A percentile compares a stretch with the other conserved stretches of the same genome.
These are phyloP conservation scores for Sturnus vulgaris DNA, from an alignment of 2,113 vertebrate genomes.

Conservation along the genomic window DNA sequence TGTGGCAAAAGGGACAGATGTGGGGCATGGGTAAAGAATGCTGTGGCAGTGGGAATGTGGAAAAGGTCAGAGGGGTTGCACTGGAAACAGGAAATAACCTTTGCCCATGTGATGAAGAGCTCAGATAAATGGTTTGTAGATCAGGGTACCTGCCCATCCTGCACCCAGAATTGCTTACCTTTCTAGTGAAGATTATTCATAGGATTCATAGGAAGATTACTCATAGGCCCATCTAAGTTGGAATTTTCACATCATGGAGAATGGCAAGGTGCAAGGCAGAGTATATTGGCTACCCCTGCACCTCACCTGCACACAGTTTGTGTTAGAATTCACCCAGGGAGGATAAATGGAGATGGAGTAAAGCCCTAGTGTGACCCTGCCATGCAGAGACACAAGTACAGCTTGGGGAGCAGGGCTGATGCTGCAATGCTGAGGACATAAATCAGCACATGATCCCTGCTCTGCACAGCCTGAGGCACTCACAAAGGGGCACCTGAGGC, in stretches of 20 bases:
- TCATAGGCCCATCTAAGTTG: not conserved
- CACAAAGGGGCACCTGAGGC: not conserved
- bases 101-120: not conserved
- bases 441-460: not conserved
- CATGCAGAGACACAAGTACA: not conserved
- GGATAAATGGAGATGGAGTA: not conserved
- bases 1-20: not conserved
- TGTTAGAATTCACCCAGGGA: not conserved
- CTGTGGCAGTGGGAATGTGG: not conserved
- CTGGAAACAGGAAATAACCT: not conserved
- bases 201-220: not conserved
- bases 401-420: fast-evolving
- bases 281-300: not conserved
- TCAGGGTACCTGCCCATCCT: not conserved
- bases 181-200: not conserved
- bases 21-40: not conserved
- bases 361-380: not conserved
- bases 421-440: not conserved
- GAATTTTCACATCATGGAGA: not conserved
- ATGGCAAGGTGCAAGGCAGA: not conserved
- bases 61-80: not conserved
- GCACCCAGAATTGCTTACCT: not conserved
- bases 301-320: not conserved
- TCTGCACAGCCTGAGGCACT: not conserved
- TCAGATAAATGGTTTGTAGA: not conserved